These are phyloP conservation scores for Spisula subtruncata DNA, from an alignment of 2,888 invertebrate genomes.

Conservation along the genomic window DNA sequence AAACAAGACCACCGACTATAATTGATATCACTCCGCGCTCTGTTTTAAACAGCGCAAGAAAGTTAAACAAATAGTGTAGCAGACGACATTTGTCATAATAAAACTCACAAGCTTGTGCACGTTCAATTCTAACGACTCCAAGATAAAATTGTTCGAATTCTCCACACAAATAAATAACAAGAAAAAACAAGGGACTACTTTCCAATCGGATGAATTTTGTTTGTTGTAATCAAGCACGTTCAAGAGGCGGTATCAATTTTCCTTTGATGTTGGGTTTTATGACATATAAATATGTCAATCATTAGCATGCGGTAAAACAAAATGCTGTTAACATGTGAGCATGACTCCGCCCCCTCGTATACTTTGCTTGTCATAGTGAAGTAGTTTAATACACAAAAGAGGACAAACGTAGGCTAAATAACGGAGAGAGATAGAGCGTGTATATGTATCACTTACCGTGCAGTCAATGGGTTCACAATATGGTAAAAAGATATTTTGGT, in stretches of 20 bases:
- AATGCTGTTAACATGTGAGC: slow-evolving; percentile 62
- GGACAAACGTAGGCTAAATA: background rate
- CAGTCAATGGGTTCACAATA: slow-evolving; percentile 42
- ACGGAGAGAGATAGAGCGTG: slow-evolving; percentile 10
- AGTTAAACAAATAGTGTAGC: background rate
- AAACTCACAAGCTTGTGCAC: background rate
- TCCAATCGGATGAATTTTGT: slow-evolving; percentile 37
- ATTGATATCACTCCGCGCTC: slow-evolving; percentile 50
- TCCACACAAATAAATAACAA: background rate
- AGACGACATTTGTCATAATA: slow-evolving; percentile 12
- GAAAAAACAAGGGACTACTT: slow-evolving; percentile 61
- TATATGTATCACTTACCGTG: slow-evolving; percentile 34
- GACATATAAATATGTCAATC: slow-evolving; percentile 74
- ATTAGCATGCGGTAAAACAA: slow-evolving; percentile 65
- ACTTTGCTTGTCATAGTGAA: slow-evolving; percentile 47
- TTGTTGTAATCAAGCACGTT: slow-evolving; percentile 59
- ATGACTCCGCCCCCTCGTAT: slow-evolving; percentile 63
- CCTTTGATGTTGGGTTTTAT: slow-evolving; percentile 77
- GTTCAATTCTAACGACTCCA: background rate
- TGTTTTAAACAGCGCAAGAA: slow-evolving; percentile 21
- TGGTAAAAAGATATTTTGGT: slow-evolving; percentile 34
- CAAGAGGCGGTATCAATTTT: slow-evolving; percentile 74
- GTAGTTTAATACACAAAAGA: slow-evolving; percentile 30
- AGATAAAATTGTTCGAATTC: slow-evolving; percentile 24
- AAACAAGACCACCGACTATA: slow-evolving; percentile 69